phyloP scores from a whole-genome alignment of 2,888 invertebrate genomes.

The Danaus chrysippus region DNA sequence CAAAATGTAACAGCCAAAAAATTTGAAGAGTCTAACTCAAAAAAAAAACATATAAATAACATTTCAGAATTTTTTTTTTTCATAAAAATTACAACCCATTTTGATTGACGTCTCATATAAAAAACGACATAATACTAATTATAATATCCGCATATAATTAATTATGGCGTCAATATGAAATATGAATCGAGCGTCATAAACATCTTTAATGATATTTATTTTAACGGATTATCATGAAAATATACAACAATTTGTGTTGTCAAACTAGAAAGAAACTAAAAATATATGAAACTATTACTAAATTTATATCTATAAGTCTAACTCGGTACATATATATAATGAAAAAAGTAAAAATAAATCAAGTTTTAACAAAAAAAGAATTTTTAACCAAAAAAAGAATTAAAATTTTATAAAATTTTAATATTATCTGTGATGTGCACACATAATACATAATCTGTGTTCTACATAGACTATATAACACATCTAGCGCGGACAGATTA shows the following conservation, averaged over 20 bases:
- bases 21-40: neutral
- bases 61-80: neutral
- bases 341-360: too few relatives aligned
- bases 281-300: too few relatives aligned
- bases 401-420: neutral
- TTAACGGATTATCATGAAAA: neutral
- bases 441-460: slow-evolving; percentile 50
- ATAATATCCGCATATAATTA: neutral
- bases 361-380: too few relatives aligned
- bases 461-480: slow-evolving; percentile 21
- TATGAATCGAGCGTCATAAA: neutral
- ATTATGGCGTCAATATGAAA: neutral
- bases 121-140: neutral
- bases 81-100: neutral
- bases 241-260: neutral
- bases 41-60: slow-evolving; percentile 1
- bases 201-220: neutral
- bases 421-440: slow-evolving; percentile 44
- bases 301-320: too few relatives aligned
- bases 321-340: too few relatives aligned
- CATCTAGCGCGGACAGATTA: slow-evolving; percentile 10
- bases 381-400: neutral
- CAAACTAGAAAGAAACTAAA: too few relatives aligned
- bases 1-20: slow-evolving; percentile 14
- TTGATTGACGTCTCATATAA: slow-evolving; percentile 1